Base-by-base conservation (phyloP, 2,888 invertebrate species). In the Alitta virens region DNA sequence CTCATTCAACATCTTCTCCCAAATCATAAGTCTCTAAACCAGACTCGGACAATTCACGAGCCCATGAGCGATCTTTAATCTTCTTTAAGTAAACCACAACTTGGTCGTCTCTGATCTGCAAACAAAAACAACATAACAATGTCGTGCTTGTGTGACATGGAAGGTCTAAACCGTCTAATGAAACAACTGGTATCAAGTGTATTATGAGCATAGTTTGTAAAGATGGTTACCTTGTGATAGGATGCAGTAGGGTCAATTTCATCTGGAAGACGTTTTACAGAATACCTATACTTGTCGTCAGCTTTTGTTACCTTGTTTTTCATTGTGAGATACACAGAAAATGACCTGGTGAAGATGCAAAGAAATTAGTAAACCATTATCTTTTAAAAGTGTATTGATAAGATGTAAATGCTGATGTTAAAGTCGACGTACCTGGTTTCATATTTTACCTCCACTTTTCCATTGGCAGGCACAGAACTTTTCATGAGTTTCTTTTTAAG, bases 71-170 rank as follows among this genome's bases (percentile, higher is more conserved):
- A 2, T 38, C n/a, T 12, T 60, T 51, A 2, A 46, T 24, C 27
- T 60, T 60, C 53, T 53, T 54, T 18, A 60, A 46, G 33, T 52
- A 60, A 7, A 60, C 42, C 54, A 60, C 60, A 27, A 60, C 60
- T 27, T 60, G 60, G 53, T 54, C 25, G 42, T 60, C 46, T 43
- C 42, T 53, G 21, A 60, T 42, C 60, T 60, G 21, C 5, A 56
- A 43, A 42, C 12, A 12, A 12, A 33, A 33, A 33, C 33, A 33
- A 7, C 12, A 7, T 33, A 33, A 12, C n/a, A n/a, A n/a, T n/a
- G n/a, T n/a, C n/a, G n/a, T n/a, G n/a, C n/a, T n/a, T n/a, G n/a
- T n/a, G n/a, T n/a, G n/a, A n/a, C n/a, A n/a, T n/a, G n/a, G n/a
- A n/a, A n/a, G n/a, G n/a, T n/a, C n/a, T n/a, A n/a, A n/a, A n/a